Percentiles rank a stretch among this genome's conserved stretches.
phyloP scores from a whole-genome alignment of 1,140 invertebrate species.

The Uloborus diversus region DNA sequence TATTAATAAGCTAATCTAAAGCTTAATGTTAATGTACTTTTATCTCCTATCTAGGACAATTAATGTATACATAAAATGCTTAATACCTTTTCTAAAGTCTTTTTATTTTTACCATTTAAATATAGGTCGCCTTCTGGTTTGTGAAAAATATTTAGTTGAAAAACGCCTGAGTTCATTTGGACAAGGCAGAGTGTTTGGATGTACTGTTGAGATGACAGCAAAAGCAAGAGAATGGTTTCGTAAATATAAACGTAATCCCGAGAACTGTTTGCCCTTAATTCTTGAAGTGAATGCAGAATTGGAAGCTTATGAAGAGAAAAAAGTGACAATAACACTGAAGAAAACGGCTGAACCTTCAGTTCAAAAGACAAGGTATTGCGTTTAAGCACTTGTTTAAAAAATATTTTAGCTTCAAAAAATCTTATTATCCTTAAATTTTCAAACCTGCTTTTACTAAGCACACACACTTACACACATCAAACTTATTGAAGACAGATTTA shows the following conservation, averaged over 20 bases:
- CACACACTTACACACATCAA: too few species aligned
- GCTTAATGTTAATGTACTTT: too few species aligned
- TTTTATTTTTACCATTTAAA: too few species aligned
- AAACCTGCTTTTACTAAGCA: too few species aligned
- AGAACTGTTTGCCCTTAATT: slow-evolving; percentile 1
- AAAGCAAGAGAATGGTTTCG: slow-evolving; percentile 60
- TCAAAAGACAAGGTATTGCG: not conserved
- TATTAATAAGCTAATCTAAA: too few species aligned
- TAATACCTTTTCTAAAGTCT: too few species aligned
- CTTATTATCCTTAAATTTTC: not conserved
- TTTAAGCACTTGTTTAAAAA: not conserved
- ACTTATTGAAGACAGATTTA: too few species aligned
- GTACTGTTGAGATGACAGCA: slow-evolving; percentile 61
- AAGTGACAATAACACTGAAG: not conserved
- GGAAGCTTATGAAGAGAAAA: slow-evolving; percentile 43
- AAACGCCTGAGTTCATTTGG: not conserved
- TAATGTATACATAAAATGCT: too few species aligned
- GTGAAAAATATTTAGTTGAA: slow-evolving; percentile 58
- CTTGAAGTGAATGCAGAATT: slow-evolving; percentile 43
- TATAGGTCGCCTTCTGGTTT: slow-evolving; percentile 58
- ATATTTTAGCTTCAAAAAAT: not conserved
- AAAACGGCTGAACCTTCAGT: not conserved
- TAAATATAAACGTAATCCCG: slow-evolving; percentile 53
- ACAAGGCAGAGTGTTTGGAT: slow-evolving; percentile 59
- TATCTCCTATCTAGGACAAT: too few species aligned